phyloP scores from a whole-genome alignment of 2,797 vertebrate species.

The Ctenopoma kingsleyae region DNA sequence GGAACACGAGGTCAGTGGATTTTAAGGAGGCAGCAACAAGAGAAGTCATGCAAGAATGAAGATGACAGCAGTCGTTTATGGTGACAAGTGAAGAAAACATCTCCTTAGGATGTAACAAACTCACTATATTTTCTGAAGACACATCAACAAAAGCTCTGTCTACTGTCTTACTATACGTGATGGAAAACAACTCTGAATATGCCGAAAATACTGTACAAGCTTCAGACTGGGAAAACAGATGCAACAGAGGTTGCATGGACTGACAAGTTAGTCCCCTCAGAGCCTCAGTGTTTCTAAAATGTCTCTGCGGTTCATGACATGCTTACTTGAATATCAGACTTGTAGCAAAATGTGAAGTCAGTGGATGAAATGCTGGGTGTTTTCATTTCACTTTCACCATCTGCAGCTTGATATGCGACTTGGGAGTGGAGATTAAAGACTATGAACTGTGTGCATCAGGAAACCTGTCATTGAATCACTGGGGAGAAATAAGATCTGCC shows the following conservation, averaged over 20 bases:
- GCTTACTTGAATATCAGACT: constrained; percentile 42
- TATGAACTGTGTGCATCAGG: constrained; percentile 44
- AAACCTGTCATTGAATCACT: constrained; percentile 51
- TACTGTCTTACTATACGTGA: background rate
- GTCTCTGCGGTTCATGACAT: constrained; percentile 42
- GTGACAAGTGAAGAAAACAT: constrained; percentile 40
- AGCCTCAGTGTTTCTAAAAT: constrained; percentile 37
- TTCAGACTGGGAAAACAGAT: constrained; percentile 29
- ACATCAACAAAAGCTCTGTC: constrained; percentile 3
- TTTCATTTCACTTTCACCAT: constrained; percentile 44
- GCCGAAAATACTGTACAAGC: constrained; percentile 35
- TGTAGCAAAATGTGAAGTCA: constrained; percentile 32
- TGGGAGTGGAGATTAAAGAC: constrained; percentile 66
- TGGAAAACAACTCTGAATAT: constrained; percentile 45
- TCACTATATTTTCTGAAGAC: constrained; percentile 17
- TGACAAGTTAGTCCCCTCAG: constrained; percentile 30
- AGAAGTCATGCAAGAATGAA: constrained; percentile 26
- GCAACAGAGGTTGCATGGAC: constrained; percentile 22
- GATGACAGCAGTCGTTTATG: constrained; percentile 31
- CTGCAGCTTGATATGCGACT: constrained; percentile 52
- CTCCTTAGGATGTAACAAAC: constrained; percentile 6
- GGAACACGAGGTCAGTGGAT: constrained; percentile 22
- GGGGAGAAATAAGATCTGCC: constrained; percentile 48
- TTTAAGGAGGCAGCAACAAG: background rate
- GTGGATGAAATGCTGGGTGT: constrained; percentile 33